These are phyloP conservation scores for Parauchenoglanis punctatus DNA, from an alignment of 2,797 vertebrate genomes.

Conservation along the genomic window DNA sequence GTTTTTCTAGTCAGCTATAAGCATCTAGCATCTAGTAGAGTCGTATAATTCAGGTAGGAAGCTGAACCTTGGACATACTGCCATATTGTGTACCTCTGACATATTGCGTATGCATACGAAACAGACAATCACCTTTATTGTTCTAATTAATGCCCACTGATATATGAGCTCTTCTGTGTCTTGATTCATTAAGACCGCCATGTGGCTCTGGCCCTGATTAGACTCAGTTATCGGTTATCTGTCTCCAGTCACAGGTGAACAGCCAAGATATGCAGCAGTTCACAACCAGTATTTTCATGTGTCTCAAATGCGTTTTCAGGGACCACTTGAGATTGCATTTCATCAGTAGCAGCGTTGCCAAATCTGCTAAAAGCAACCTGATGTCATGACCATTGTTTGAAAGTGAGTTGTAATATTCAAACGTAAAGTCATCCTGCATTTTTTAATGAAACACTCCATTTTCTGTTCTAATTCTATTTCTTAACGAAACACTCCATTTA, in stretches of 20 bases:
- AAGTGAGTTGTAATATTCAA: not conserved
- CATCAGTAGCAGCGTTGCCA: not conserved
- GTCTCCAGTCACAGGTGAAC: not conserved
- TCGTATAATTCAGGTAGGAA: not conserved
- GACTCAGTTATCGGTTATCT: not conserved
- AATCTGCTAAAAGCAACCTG: not conserved
- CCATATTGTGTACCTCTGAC: not conserved
- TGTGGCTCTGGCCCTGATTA: not conserved
- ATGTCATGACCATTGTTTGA: not conserved
- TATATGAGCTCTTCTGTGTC: not conserved
- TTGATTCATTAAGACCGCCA: not conserved
- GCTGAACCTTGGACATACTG: not conserved
- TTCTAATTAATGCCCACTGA: not conserved
- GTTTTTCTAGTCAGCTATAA: constrained; percentile 3
- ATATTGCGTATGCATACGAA: not conserved
- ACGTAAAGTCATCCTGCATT: not conserved
- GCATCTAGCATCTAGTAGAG: not conserved
- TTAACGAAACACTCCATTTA: not conserved
- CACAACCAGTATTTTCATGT: not conserved
- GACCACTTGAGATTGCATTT: not conserved
- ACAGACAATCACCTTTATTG: not conserved
- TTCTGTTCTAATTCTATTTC: not conserved
- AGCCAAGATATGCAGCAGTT: not conserved
- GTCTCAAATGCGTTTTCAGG: not conserved
- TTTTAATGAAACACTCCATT: not conserved